Percentiles rank a stretch among this genome's conserved stretches.
Evolutionary conservation across 2,797 vertebrate genomes (phyloP).

Genomic region (Peromyscus melanophrys): DNA sequence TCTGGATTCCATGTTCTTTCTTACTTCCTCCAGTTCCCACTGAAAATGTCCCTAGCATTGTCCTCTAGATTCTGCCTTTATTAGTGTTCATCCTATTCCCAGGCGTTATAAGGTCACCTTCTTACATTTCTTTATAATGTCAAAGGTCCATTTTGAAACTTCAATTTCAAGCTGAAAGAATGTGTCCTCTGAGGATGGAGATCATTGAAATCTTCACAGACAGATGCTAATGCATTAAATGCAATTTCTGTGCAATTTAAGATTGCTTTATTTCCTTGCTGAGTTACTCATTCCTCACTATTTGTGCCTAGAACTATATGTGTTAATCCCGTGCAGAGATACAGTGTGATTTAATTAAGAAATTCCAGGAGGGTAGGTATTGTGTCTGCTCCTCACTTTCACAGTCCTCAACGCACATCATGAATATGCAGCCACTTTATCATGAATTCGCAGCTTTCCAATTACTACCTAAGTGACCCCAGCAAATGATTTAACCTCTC

Average conservation of each 20-base stretch:
- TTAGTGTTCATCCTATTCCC: background rate
- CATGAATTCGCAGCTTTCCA: constrained; percentile 68
- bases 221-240: background rate
- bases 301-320: constrained; percentile 35
- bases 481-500: constrained; percentile 69
- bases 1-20: background rate
- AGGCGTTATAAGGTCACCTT: constrained; percentile 10
- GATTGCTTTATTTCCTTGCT: constrained; percentile 19
- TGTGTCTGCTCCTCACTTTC: constrained; percentile 47
- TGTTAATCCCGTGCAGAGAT: background rate
- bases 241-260: background rate
- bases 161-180: constrained; percentile 44
- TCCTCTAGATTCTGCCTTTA: background rate
- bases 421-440: constrained; percentile 59
- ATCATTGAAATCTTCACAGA: constrained; percentile 34
- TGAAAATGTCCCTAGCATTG: background rate
- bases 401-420: background rate
- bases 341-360: constrained; percentile 37
- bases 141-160: constrained; percentile 27
- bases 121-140: constrained; percentile 1
- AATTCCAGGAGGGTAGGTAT: background rate
- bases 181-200: background rate
- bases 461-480: constrained; percentile 61
- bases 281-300: background rate
- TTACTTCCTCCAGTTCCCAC: background rate